phyloP scores from a whole-genome alignment of 1,140 invertebrate species.

The Drosophila insularis region DNA sequence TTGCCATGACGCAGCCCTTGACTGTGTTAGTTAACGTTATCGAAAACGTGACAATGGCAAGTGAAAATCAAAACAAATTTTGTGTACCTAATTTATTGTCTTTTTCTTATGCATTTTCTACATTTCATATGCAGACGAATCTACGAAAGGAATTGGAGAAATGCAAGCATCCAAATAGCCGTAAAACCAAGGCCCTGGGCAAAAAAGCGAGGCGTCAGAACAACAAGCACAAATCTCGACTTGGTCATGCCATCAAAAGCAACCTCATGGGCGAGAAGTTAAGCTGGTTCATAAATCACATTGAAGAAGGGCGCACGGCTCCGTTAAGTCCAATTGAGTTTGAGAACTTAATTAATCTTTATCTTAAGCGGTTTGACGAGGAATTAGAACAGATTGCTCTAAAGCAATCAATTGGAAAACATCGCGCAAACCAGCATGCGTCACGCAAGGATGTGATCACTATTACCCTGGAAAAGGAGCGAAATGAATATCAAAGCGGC shows the following conservation, averaged over 20 bases:
- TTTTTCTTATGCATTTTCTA: background rate
- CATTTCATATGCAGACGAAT: slow-evolving; percentile 57
- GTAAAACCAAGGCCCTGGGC: slow-evolving; percentile 87
- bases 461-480: slow-evolving; percentile 87
- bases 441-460: slow-evolving; percentile 89
- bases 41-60: slow-evolving; percentile 1
- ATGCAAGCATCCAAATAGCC: slow-evolving; percentile 90
- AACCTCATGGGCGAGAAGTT: slow-evolving; percentile 89
- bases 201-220: slow-evolving; percentile 87
- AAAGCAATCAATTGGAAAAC: slow-evolving; percentile 89
- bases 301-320: slow-evolving; percentile 83
- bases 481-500: slow-evolving; percentile 87
- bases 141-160: slow-evolving; percentile 84
- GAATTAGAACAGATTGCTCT: slow-evolving; percentile 89
- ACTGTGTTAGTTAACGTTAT: background rate
- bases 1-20: background rate
- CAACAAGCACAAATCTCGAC: slow-evolving; percentile 86
- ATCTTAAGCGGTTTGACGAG: slow-evolving; percentile 87
- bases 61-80: background rate
- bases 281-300: slow-evolving; percentile 87
- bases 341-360: slow-evolving; percentile 84
- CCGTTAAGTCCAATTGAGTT: slow-evolving; percentile 85
- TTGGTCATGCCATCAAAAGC: slow-evolving; percentile 86
- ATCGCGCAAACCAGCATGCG: slow-evolving; percentile 86
- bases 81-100: background rate